Evolutionary conservation across 2,888 invertebrate genomes (phyloP).

Genomic region (Stegana nigrithorax): DNA sequence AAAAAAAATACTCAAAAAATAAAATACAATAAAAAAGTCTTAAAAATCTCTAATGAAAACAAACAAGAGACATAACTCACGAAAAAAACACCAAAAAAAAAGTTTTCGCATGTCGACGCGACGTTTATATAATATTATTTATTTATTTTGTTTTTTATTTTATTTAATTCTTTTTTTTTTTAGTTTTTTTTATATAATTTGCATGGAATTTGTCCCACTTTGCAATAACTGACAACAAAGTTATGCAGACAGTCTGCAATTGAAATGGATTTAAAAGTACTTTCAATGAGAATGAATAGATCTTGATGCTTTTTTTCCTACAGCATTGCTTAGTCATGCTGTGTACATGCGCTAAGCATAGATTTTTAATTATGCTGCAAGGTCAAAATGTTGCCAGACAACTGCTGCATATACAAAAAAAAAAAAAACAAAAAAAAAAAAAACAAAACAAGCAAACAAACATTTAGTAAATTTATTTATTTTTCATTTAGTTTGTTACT

Average conservation of each 20-base stretch:
- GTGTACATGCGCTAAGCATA: not conserved
- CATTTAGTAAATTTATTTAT: too few relatives aligned
- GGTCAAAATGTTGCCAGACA: too few relatives aligned
- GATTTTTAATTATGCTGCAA: too few relatives aligned
- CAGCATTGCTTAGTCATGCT: not conserved
- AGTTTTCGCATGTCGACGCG: slow-evolving; percentile 30
- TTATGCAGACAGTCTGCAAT: slow-evolving; percentile 37
- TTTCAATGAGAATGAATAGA: too few relatives aligned
- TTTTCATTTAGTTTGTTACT: too few relatives aligned
- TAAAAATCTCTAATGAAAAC: not conserved
- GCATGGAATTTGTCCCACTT: slow-evolving; percentile 60
- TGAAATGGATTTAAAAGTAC: not conserved
- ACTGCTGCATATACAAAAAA: too few relatives aligned
- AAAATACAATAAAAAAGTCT: slow-evolving; percentile 2
- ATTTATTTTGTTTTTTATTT: slow-evolving; percentile 45
- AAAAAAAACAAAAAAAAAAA: too few relatives aligned
- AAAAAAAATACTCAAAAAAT: not conserved
- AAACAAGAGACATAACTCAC: too few relatives aligned
- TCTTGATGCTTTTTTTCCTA: too few relatives aligned
- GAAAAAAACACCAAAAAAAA: slow-evolving; percentile 2
- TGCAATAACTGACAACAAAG: slow-evolving; percentile 28
- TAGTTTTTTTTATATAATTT: slow-evolving; percentile 34
- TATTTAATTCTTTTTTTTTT: slow-evolving; percentile 1
- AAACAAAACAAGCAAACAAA: too few relatives aligned
- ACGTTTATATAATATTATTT: slow-evolving; percentile 56